Evolutionary conservation across 2,113 vertebrate species (phyloP), one percentile per base, ranked within the genome.

Genomic region (Gasterosteus nipponicus): DNA sequence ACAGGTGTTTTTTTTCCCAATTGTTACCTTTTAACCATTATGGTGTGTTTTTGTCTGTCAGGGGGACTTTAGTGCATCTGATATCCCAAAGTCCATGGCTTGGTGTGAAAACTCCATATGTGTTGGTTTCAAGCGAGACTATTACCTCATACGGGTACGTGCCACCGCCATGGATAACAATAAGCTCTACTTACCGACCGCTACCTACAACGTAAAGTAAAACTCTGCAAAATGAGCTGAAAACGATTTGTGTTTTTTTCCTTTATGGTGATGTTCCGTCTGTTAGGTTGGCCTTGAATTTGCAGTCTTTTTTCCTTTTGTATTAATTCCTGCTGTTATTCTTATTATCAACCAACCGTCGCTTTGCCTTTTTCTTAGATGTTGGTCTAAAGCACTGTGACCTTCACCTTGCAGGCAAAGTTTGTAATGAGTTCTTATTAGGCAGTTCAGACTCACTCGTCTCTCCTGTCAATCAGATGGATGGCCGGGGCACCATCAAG

Each of bases 61-160:
- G 98, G 97, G 96, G 0, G 98, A 99, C 81, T 96, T 98, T 62
- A 95, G 94, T 56, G 96, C 96, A 49, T 96, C 98, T 35, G 98
- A 99, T 89, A 95, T 99, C 80, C 98, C 98, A 54, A 99, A 99
- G 78, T 97, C 98, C 61, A 99, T 99, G 97, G 98, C 97, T 6
- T 99, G 98, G 98, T 99, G 98, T 91, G 95, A 97, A 89, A 98
- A 97, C 88, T 98, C 98, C 74, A 97, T 99, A 78, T 99, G 98
- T 86, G 98, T 99, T 29, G 98, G 98, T 46, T 99, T 99, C 89
- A 99, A 99, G 87, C 95, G 98, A 76, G 98, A 99, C 91, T 99
- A 99, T 93, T 99, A 98, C 89, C 91, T 99, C 60, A 98, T 99
- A 83, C 91, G 96, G 93, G 98, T 99, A 93, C 87, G 95, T 65